Percentiles rank a stretch among this genome's conserved stretches.
Evolutionary conservation across 2,113 vertebrate genomes (phyloP).

Genomic region (Esox niger): DNA sequence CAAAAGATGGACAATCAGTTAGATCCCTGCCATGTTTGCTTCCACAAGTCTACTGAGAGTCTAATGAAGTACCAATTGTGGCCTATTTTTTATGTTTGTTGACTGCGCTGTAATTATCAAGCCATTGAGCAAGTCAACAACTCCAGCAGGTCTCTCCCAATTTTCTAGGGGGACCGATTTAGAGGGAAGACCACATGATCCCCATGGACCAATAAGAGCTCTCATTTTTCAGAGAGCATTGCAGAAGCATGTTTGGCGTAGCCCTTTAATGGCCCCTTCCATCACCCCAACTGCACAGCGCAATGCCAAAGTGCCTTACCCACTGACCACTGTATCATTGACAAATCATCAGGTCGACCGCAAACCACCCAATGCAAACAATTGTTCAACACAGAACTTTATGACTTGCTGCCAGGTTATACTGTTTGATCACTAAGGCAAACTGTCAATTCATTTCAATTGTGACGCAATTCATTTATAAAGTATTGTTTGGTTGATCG

Average conservation of each 20-base stretch:
- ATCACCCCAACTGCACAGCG: slow-evolving; percentile 11
- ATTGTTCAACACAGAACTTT: slow-evolving; percentile 9
- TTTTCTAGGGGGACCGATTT: slow-evolving; percentile 48
- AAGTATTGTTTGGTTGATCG: not conserved
- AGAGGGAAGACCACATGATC: slow-evolving; percentile 57
- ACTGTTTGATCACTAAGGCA: not conserved
- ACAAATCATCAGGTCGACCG: slow-evolving; percentile 24
- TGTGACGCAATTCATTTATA: not conserved
- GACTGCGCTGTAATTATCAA: not conserved
- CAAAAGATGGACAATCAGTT: not conserved
- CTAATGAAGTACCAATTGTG: not conserved
- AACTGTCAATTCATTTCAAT: not conserved
- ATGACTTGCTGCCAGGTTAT: not conserved
- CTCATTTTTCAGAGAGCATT: slow-evolving; percentile 30
- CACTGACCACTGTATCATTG: slow-evolving; percentile 23
- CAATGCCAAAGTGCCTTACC: slow-evolving; percentile 39
- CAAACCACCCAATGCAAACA: slow-evolving; percentile 29
- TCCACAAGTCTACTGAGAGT: not conserved
- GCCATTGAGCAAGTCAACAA: not conserved
- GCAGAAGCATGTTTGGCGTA: slow-evolving; percentile 38
- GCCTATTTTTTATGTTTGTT: not conserved
- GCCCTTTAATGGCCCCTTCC: not conserved
- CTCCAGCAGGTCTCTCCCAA: slow-evolving; percentile 20
- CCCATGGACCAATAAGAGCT: slow-evolving; percentile 37
- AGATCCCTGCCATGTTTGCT: not conserved